Evolutionary conservation across 2,888 invertebrate genomes (phyloP), one percentile per base, ranked within the genome.

Genomic region (Tribolium freemani): DNA sequence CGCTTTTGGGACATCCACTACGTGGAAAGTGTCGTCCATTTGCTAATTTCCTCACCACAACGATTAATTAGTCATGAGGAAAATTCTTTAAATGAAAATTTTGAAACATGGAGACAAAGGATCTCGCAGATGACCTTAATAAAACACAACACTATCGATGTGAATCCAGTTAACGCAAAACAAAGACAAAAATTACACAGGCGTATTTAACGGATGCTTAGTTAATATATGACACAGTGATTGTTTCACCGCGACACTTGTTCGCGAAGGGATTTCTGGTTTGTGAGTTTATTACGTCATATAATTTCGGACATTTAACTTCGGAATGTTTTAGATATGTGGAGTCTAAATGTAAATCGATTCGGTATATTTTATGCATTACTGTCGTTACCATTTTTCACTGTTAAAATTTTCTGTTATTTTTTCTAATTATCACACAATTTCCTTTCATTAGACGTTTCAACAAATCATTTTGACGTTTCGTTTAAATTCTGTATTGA

Each of bases 211-310:
- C 63, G 50, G 63, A 51, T 63, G 63, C 63, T 63, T 50, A 38
- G 51, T 13, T 63, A 63, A 63, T 63, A 51, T 63, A 63, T 63
- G 63, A 63, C 51, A 38, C 51, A 9, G 50, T 63, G 63, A 63
- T 63, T 63, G 51, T 63, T 50, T 63, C 16, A 26, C 63, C 38
- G 51, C 51, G 48, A 48, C 48, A 61, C 11, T 57, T 44, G 57
- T 16, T 60, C 48, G 48, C 50, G 16, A 63, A 63, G 50, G 61
- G 61, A 63, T 63, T 51, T 63, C 63, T 63, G 63, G 63, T 63
- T 50, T 63, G 63, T 63, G 63, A 20, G 50, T 63, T 63, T 63
- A 63, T 30, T 13, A 13, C 61, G 60, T 50, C 50, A 50, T 50
- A 16, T 50, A 51, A 63, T 31, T 51, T 63, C 51, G 63, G 50